Conservation (phyloP, 2,113 vertebrate species). For the Arenaria interpres region DNA sequence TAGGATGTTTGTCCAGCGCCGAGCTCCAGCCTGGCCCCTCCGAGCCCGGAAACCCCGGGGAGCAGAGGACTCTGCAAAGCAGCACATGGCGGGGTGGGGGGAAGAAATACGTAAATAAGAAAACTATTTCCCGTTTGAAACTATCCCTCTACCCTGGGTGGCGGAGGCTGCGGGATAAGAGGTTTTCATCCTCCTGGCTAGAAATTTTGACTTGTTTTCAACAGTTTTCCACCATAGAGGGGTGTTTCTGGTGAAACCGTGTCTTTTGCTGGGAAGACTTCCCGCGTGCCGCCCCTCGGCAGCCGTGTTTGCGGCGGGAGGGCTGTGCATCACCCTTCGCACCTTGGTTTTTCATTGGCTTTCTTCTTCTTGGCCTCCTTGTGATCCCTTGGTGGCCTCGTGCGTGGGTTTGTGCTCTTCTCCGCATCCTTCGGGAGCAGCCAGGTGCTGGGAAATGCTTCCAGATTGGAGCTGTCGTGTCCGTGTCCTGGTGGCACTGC, state of each 20-base stretch:
- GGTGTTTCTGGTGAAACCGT: background rate
- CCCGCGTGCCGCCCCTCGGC: accelerated
- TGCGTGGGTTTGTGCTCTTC: accelerated
- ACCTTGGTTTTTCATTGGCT: background rate
- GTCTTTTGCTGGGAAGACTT: background rate
- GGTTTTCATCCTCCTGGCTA: background rate
- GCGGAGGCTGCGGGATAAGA: background rate
- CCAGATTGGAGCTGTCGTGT: accelerated
- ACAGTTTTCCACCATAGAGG: background rate
- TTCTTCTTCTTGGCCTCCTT: background rate
- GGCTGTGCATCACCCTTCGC: accelerated
- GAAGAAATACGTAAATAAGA: background rate
- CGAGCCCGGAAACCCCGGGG: background rate
- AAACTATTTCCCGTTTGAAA: background rate
- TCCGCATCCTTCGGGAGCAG: background rate
- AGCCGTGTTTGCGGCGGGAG: accelerated
- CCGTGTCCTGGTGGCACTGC: accelerated
- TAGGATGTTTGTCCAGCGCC: background rate
- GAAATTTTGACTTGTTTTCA: background rate
- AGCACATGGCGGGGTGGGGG: background rate
- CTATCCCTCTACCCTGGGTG: background rate
- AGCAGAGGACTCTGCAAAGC: background rate
- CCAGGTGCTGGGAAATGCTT: background rate
- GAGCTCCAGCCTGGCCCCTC: background rate
- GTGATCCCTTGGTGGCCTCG: background rate